A percentile compares a stretch with the other conserved stretches of the same genome.
Conservation (phyloP, 2,113 vertebrate species). For the Globicephala melas region DNA sequence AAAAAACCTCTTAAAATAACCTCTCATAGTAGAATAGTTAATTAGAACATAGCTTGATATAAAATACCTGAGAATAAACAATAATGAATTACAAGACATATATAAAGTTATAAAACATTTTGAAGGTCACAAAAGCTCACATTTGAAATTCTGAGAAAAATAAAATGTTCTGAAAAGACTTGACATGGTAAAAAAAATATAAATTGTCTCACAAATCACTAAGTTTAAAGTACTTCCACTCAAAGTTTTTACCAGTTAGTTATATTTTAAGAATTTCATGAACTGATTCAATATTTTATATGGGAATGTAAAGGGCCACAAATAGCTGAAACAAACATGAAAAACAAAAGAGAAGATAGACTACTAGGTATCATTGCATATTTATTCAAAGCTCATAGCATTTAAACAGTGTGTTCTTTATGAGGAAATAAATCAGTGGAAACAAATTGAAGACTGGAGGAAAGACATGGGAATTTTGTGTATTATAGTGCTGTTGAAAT, state of each 20-base stretch:
- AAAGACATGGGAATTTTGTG: neutral
- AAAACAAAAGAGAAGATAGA: neutral
- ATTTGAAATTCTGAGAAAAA: neutral
- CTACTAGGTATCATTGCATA: neutral
- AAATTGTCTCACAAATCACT: neutral
- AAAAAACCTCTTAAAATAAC: neutral
- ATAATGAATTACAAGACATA: neutral
- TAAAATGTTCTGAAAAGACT: neutral
- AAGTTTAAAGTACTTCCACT: slow-evolving; percentile 3
- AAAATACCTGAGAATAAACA: neutral
- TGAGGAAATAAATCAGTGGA: neutral
- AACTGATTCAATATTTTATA: neutral
- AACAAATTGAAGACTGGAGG: neutral
- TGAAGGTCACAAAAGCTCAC: slow-evolving; percentile 8
- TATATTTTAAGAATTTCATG: slow-evolving; percentile 15
- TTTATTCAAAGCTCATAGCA: neutral
- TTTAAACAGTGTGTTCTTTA: neutral
- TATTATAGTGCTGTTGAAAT: neutral
- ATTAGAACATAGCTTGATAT: neutral
- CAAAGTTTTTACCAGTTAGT: neutral
- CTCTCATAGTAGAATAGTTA: neutral
- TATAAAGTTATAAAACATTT: neutral
- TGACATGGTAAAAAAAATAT: neutral
- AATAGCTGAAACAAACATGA: neutral
- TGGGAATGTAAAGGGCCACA: neutral